phyloP scores from a whole-genome alignment of 2,888 invertebrate genomes.

The Caenorhabditis auriculariae region DNA sequence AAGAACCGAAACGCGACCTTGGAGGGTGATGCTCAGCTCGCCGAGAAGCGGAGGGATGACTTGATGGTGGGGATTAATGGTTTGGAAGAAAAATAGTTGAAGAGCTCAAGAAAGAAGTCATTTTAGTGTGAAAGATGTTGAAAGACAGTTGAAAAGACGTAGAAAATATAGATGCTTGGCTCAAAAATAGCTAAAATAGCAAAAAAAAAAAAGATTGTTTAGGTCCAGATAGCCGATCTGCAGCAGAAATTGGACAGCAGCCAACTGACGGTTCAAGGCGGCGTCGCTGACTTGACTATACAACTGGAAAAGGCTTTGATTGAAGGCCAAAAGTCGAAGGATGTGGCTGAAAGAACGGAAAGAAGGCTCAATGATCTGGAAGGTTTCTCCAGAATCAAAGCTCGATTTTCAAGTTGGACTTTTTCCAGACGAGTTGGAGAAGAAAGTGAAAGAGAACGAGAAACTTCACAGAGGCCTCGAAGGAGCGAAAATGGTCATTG shows the following conservation, averaged over 20 bases:
- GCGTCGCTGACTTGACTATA: conserved; percentile 17
- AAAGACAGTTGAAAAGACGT: too few species aligned
- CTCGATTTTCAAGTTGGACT: too few species aligned
- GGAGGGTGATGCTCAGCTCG: conserved; percentile 15
- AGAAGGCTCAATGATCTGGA: conserved; percentile 4
- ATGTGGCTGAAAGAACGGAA: conserved; percentile 10
- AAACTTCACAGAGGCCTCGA: conserved; percentile 1
- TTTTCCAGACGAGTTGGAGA: too few species aligned
- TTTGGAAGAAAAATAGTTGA: too few species aligned
- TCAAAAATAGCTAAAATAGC: too few species aligned
- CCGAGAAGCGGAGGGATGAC: conserved; percentile 9
- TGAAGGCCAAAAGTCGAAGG: conserved; percentile 9
- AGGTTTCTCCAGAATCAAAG: too few species aligned
- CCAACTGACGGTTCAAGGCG: conserved; percentile 8
- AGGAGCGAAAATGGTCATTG: conserved; percentile 13
- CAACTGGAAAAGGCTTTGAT: conserved; percentile 16
- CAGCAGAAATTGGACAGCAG: conserved; percentile 15
- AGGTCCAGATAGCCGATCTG: conserved; percentile 10
- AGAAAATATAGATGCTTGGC: too few species aligned
- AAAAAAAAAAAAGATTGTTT: too few species aligned
- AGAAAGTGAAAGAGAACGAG: conserved; percentile 4
- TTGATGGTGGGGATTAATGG: conserved; percentile 6
- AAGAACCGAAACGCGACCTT: conserved; percentile 11
- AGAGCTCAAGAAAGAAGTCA: too few species aligned
- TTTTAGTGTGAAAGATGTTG: too few species aligned